Evolutionary conservation across 2,888 invertebrate genomes (phyloP).

Genomic region (Andrena bucephala): DNA sequence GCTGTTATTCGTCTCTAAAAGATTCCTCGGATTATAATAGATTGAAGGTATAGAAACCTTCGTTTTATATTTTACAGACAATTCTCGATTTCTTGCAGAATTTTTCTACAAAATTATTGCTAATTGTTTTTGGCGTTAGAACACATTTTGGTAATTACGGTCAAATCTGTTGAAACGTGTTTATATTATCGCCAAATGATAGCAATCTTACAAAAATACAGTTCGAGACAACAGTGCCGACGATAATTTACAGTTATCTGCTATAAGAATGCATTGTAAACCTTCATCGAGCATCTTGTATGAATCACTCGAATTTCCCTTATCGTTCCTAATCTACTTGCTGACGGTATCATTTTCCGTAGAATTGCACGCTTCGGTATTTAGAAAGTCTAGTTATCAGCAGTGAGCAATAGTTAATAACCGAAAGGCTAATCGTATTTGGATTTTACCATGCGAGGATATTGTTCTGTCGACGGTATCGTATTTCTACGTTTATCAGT

Average conservation of each 20-base stretch:
- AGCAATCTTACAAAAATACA: background rate
- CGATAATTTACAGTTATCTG: background rate
- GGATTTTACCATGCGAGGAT: conserved; percentile 28
- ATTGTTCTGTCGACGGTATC: conserved; percentile 10
- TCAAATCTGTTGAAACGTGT: background rate
- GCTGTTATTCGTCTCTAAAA: background rate
- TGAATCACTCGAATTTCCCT: background rate
- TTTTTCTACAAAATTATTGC: background rate
- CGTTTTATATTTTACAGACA: background rate
- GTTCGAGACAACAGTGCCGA: background rate
- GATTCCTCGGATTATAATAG: too few species aligned
- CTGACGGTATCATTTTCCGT: background rate
- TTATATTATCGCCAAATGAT: background rate
- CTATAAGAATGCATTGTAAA: background rate
- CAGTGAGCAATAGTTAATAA: background rate
- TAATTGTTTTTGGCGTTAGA: background rate
- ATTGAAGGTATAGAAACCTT: background rate
- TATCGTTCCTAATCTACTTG: conserved; percentile 5
- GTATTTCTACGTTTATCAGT: conserved; percentile 51
- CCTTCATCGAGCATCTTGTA: background rate
- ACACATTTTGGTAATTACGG: background rate
- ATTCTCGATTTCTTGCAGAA: background rate
- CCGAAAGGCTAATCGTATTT: background rate
- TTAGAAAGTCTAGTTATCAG: background rate
- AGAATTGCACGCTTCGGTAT: background rate